A percentile compares a stretch with the other conserved stretches of the same genome.
These are phyloP conservation scores for Lasioglossum baleicum DNA, from an alignment of 1,140 invertebrate genomes.

Conservation along the genomic window DNA sequence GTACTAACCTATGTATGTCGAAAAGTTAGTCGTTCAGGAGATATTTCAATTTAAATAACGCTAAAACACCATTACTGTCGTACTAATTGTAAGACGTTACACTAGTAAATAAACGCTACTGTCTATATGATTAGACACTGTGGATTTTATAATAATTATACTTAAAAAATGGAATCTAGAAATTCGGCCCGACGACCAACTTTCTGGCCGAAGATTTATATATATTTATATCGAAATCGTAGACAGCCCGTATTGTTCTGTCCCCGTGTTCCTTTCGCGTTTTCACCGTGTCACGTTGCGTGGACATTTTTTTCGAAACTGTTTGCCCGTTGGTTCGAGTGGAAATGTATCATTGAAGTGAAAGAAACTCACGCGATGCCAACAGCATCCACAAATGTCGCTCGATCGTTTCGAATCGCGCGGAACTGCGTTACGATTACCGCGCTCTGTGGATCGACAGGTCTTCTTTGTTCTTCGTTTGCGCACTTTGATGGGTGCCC, in stretches of 20 bases:
- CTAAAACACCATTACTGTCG: too few species aligned
- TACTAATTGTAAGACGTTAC: too few species aligned
- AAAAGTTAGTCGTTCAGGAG: too few species aligned
- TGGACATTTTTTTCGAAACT: not conserved
- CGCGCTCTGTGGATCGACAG: slow-evolving; percentile 6
- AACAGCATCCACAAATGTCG: slow-evolving; percentile 61
- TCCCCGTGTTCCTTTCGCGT: not conserved
- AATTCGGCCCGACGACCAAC: too few species aligned
- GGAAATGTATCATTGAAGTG: not conserved
- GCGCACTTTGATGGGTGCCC: slow-evolving; percentile 83
- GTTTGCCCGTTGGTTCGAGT: not conserved
- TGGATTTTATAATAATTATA: too few species aligned
- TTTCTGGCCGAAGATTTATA: not conserved
- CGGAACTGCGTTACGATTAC: slow-evolving; percentile 27
- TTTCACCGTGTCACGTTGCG: not conserved
- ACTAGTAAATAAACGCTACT: too few species aligned
- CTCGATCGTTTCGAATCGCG: slow-evolving; percentile 21
- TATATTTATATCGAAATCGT: too few species aligned
- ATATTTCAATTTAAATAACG: too few species aligned
- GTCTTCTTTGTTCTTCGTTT: slow-evolving; percentile 76
- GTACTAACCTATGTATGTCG: too few species aligned
- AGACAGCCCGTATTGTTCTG: not conserved
- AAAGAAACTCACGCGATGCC: slow-evolving; percentile 65
- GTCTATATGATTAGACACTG: too few species aligned
- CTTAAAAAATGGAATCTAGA: too few species aligned